Base-by-base conservation (phyloP, 2,888 invertebrate genomes). In the Lepidonotus clava region DNA sequence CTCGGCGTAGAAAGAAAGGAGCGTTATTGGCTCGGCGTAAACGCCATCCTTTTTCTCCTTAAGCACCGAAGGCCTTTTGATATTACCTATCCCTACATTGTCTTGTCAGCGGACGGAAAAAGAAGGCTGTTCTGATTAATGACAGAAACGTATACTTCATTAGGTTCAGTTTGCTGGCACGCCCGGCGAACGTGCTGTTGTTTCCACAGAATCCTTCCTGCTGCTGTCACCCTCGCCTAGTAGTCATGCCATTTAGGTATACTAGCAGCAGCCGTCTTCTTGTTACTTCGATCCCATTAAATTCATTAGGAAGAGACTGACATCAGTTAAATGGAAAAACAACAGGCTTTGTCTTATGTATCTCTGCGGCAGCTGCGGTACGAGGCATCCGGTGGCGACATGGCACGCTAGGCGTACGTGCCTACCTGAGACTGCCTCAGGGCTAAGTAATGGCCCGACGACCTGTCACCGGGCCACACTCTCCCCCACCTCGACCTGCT, bases 251-350 rank as follows among this genome's bases (percentile, higher is more conserved):
- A 28, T 24, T 28, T 24, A 61, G 28, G 28, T n/a, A n/a, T n/a
- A n/a, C 24, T 28, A 11, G 11, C 61, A 11, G 28, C 24, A 1
- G 24, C 21, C 61, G 24, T 5, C 11, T 61, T 28, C 61, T 61
- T 61, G 61, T 61, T 61, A 24, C n/a, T 24, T 32, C 11, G 61
- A 61, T 61, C 28, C 61, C 28, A 61, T 61, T 61, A 61, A 61
- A 61, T 61, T 61, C 61, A 61, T 61, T 61, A 61, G 24, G 28
- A n/a, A 61, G 61, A 28, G 61, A 61, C 28, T 61, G 61, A 61
- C 61, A 32, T 24, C 4, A 28, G 28, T 11, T 61, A 28, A 61
- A 61, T 18, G 61, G 61, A 1, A 61, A 61, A n/a, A 61, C 24
- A 32, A 61, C 21, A n/a, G 61, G 24, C 4, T n/a, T n/a, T 61